Evolutionary conservation across 2,888 invertebrate genomes (phyloP).

Genomic region (Rotaria socialis): DNA sequence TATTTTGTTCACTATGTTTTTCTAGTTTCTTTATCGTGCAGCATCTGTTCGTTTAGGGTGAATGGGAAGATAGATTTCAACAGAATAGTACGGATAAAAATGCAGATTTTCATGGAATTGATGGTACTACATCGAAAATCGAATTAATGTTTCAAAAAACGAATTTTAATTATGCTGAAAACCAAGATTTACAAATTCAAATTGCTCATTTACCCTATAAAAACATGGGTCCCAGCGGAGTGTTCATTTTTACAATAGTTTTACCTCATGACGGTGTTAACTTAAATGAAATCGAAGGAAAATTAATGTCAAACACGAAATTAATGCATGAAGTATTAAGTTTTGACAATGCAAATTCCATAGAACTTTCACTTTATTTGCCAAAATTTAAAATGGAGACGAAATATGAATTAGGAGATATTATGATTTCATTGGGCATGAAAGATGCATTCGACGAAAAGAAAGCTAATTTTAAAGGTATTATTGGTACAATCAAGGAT

Average conservation of each 20-base stretch:
- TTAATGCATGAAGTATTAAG: conserved; percentile 24
- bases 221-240: neutral
- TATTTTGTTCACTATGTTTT: neutral
- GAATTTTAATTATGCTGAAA: conserved; percentile 2
- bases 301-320: neutral
- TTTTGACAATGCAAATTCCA: neutral
- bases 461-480: conserved; percentile 53
- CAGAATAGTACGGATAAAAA: neutral
- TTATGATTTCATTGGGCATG: neutral
- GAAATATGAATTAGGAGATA: conserved; percentile 24
- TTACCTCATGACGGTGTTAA: conserved; percentile 37
- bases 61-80: no score
- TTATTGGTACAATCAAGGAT: conserved; percentile 46
- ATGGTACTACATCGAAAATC: conserved; percentile 5
- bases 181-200: neutral
- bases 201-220: conserved; percentile 39
- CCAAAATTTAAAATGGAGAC: conserved; percentile 44
- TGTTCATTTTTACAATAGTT: conserved; percentile 39
- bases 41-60: no score
- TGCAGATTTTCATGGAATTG: neutral
- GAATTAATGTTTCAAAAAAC: conserved; percentile 36
- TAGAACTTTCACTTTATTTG: conserved; percentile 29
- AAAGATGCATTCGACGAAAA: conserved; percentile 22
- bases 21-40: no score
- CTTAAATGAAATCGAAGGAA: conserved; percentile 16